Percentiles rank a stretch among this genome's conserved stretches.
These are phyloP conservation scores for Drosophila pullipes DNA, from an alignment of 2,888 invertebrate species.

Conservation along the genomic window DNA sequence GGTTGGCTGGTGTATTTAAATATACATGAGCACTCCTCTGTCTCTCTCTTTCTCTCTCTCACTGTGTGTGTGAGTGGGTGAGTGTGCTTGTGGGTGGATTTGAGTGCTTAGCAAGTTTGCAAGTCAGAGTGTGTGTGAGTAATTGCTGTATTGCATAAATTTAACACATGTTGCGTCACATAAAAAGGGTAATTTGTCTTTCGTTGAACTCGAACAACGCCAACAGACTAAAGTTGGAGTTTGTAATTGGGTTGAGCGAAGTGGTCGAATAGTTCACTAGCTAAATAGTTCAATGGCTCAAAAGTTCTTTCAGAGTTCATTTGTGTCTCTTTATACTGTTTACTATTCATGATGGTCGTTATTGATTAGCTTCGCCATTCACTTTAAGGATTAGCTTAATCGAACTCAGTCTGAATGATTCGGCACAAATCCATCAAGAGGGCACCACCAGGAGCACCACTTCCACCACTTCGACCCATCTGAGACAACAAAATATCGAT, in stretches of 20 bases:
- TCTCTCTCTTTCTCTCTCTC: not conserved
- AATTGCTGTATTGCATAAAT: conserved; percentile 48
- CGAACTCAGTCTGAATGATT: not conserved
- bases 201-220: conserved; percentile 9
- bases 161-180: conserved; percentile 55
- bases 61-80: not conserved
- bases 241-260: not conserved
- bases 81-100: not conserved
- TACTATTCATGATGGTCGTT: not conserved
- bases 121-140: conserved; percentile 10
- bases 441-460: not conserved
- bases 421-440: not conserved
- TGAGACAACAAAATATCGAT: conserved; percentile 37
- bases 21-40: conserved; percentile 42
- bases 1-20: conserved; percentile 43
- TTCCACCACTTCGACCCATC: not conserved
- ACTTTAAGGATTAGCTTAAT: not conserved
- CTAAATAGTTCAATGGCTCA: not conserved
- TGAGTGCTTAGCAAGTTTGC: conserved; percentile 8
- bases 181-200: conserved; percentile 41
- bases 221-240: not conserved
- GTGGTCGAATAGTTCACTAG: not conserved
- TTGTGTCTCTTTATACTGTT: not conserved
- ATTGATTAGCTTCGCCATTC: not conserved
- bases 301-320: not conserved